Percentiles rank a stretch among this genome's conserved stretches.
phyloP scores from a whole-genome alignment of 2,113 vertebrate genomes.

The Chelonoidis abingdonii region DNA sequence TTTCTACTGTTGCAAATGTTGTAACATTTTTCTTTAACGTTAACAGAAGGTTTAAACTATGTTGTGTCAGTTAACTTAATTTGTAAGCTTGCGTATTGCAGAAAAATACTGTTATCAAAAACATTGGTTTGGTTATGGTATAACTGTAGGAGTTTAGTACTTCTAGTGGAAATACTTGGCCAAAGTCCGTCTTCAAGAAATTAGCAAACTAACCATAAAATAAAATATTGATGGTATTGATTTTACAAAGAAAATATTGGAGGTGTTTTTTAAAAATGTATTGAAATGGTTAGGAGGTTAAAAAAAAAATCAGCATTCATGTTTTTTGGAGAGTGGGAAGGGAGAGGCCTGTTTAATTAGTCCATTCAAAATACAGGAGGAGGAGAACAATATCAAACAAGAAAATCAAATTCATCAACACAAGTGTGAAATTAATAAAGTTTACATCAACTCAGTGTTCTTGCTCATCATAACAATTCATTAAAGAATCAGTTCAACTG shows the following conservation, averaged over 20 bases:
- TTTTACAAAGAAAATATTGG: constrained; percentile 49
- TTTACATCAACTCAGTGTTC: constrained; percentile 49
- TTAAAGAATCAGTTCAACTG: constrained; percentile 75
- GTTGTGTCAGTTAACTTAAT: constrained; percentile 56
- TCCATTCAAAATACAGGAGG: constrained; percentile 2
- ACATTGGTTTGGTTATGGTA: constrained; percentile 20
- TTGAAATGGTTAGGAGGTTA: background rate
- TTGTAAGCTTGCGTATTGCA: constrained; percentile 54
- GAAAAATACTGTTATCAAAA: constrained; percentile 59
- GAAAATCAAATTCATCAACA: constrained; percentile 41
- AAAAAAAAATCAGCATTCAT: background rate
- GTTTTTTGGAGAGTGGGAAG: constrained; percentile 77
- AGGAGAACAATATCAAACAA: background rate
- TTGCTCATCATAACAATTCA: constrained; percentile 57
- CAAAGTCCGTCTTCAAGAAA: constrained; percentile 67
- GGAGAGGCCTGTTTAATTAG: background rate
- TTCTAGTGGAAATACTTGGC: constrained; percentile 62
- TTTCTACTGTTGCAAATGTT: constrained; percentile 27
- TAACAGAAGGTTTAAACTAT: constrained; percentile 57
- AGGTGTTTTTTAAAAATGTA: constrained; percentile 15
- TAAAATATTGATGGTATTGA: constrained; percentile 62
- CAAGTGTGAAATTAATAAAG: constrained; percentile 37
- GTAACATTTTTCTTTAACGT: constrained; percentile 64
- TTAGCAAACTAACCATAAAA: constrained; percentile 60
- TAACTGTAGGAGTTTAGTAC: constrained; percentile 48